Evolutionary conservation across 1,140 invertebrate species (phyloP), one percentile per base, ranked within the genome.

Genomic region (Panagrolaimus sp.): DNA sequence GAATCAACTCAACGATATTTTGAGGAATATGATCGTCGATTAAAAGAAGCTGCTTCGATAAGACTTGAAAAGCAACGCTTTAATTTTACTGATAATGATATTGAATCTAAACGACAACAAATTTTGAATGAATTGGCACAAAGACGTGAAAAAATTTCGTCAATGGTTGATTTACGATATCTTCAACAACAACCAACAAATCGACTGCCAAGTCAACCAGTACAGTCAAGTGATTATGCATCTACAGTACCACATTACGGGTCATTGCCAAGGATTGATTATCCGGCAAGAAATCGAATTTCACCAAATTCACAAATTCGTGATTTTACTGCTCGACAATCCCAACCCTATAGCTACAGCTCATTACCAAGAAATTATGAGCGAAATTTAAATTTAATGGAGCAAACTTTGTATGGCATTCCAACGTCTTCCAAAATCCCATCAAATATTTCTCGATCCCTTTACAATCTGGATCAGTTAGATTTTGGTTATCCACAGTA

Each of bases 281-380:
- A 68, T 62, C 70, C 66, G 14, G 62, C 58, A 21, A 67, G 64
- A 17, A 38, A 38, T 38, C 71, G 52, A 58, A 58, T 52, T 0
- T 70, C 73, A 26, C 47, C 71, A 28, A 38, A 38, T 38, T 38
- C 32, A 38, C 65, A 67, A 17, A 43, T 55, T 15, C 58, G 71
- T 64, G 73, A 75, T 32, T 71, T 74, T 58, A 75, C 77, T 8
- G 52, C 47, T 15, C 68, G 38, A n/a, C 66, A 32, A 43, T 46
- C 58, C n/a, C 69, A 67, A 65, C 63, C 43, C 17, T 65, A 73
- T 62, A 69, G 63, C 15, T 83, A 82, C 68, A 74, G 76, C 21
- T 83, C 82, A 65, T 32, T 82, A 26, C 80, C 80, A 9, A 63
- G 80, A 17, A 77, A 83, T 71, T 80, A 74, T 65, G 82, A 82